Base-by-base conservation (phyloP, 2,113 vertebrate species). In the Tupaia tana region DNA sequence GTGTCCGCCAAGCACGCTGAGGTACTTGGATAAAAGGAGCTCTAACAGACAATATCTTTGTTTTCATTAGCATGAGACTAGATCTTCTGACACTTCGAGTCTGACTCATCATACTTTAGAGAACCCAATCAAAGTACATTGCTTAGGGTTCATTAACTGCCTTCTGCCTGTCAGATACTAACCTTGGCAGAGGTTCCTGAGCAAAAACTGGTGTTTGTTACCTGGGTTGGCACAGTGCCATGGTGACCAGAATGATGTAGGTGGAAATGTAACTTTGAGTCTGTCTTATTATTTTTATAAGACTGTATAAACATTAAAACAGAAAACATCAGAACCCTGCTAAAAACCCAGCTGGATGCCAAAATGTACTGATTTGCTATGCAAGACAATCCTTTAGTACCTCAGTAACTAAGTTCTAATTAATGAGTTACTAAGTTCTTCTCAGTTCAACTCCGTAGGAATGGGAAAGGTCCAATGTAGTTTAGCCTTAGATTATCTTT, bases 31-130 rank as follows among this genome's bases (percentile, higher is more conserved):
- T 80, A 43, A 81, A 92, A 94, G 16, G 25, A 6, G 1, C 59
- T 89, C 22, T 94, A 69, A 92, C 67, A 93, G 24, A 87, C 63
- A 78, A 77, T 75, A 67, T 78, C 89, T 96, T 95, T 93, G 86
- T 90, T 94, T 90, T 95, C 15, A 25, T 67, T 90, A 92, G 16
- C 85, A 16, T 70, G 93, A 87, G 84, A 93, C 75, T 59, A 83
- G 80, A 82, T 93, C 70, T 96, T 91, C 90, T 93, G 93, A 96
- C 29, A 84, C 64, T 92, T 74, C 29, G 79, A 94, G 34, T 5
- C 22, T 95, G 92, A 88, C 63, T 92, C 77, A 84, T 29, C 58
- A 29, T 89, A 52, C 69, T 91, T 92, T 63, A 85, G 92, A 89
- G 63, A 94, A 86, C 83, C 87, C 31, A 88, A 1, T 89, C 12